A percentile compares a stretch with the other conserved stretches of the same genome.
phyloP scores from a whole-genome alignment of 2,113 vertebrate genomes.

The Uria aalge region DNA sequence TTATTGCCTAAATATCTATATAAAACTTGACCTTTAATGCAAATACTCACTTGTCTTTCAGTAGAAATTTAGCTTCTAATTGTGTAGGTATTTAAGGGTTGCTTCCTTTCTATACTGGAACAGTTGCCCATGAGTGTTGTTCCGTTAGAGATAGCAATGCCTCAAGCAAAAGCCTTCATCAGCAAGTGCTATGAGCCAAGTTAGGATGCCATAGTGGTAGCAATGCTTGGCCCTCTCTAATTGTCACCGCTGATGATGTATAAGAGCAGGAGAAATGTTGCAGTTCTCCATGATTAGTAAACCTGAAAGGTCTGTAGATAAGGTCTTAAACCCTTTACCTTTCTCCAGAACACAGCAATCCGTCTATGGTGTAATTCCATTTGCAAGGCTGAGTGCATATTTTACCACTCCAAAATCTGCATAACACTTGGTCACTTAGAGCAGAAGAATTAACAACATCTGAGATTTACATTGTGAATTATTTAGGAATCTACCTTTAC shows the following conservation, averaged over 20 bases:
- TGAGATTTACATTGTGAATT: conserved; percentile 11
- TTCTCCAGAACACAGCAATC: not conserved
- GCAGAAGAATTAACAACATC: not conserved
- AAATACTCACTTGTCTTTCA: not conserved
- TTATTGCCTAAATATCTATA: not conserved
- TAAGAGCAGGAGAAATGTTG: not conserved
- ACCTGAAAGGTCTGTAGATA: not conserved
- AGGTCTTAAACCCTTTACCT: not conserved
- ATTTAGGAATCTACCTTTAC: not conserved
- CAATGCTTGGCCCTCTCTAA: not conserved
- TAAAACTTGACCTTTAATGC: not conserved
- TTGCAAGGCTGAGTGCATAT: not conserved
- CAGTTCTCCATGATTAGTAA: not conserved
- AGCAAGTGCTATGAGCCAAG: not conserved
- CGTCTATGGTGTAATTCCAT: not conserved
- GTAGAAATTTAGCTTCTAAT: not conserved
- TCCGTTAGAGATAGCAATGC: not conserved
- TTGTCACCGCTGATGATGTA: not conserved
- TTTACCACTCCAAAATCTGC: conserved; percentile 3
- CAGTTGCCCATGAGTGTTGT: not conserved
- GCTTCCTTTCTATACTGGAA: not conserved
- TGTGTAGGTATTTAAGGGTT: not conserved
- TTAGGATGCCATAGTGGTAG: not conserved
- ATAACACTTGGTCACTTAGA: not conserved
- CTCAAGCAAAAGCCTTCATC: not conserved